These are phyloP conservation scores for Tridacna gigas DNA, from an alignment of 2,888 invertebrate genomes.

Conservation along the genomic window DNA sequence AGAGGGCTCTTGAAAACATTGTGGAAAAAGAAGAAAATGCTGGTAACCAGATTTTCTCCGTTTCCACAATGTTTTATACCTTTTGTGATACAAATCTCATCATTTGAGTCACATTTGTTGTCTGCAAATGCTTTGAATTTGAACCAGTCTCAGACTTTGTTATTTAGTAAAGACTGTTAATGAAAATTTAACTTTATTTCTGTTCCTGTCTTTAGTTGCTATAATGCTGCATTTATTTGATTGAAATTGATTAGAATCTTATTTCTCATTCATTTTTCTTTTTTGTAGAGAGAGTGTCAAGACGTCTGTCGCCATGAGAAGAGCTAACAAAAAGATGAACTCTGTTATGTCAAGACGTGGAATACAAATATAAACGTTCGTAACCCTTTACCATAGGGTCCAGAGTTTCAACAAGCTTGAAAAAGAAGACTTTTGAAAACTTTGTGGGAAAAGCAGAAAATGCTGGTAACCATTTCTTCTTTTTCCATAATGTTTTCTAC, in stretches of 20 bases:
- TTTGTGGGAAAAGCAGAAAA: background rate
- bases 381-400: background rate
- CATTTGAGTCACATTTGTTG: too few relatives aligned
- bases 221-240: background rate
- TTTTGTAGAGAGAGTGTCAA: slow-evolving; percentile 67
- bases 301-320: slow-evolving; percentile 51
- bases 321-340: slow-evolving; percentile 67
- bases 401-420: background rate
- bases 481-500: background rate
- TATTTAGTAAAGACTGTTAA: too few relatives aligned
- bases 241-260: background rate
- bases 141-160: too few relatives aligned
- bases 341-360: slow-evolving; percentile 71
- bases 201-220: background rate
- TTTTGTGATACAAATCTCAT: too few relatives aligned
- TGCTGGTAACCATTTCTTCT: background rate
- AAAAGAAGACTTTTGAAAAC: background rate
- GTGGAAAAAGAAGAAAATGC: too few relatives aligned
- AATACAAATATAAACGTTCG: slow-evolving; percentile 52
- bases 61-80: too few relatives aligned
- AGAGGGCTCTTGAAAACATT: too few relatives aligned
- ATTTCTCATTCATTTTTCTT: background rate
- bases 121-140: too few relatives aligned
- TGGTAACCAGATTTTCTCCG: too few relatives aligned
- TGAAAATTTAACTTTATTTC: too few relatives aligned